Conservation (phyloP, 2,113 vertebrate genomes). For the Passer domesticus region DNA sequence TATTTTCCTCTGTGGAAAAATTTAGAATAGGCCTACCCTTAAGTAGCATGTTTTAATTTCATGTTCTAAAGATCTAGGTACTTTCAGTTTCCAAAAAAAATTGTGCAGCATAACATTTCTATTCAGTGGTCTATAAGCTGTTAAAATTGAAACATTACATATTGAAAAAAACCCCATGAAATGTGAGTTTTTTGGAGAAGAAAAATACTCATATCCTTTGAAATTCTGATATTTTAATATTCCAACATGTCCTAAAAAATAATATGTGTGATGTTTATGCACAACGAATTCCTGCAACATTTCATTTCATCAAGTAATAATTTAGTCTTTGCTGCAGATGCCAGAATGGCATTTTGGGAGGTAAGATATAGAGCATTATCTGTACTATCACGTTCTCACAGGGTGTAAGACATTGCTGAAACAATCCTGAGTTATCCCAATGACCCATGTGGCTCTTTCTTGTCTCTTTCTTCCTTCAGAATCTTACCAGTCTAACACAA, state of each 20-base stretch:
- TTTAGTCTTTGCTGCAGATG: neutral
- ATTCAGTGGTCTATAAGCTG: neutral
- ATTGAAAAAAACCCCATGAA: neutral
- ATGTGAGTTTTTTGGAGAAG: neutral
- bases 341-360: neutral
- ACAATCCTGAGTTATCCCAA: neutral
- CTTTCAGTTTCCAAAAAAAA: neutral
- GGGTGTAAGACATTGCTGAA: neutral
- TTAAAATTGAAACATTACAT: neutral
- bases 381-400: neutral
- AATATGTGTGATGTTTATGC: neutral
- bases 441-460: neutral
- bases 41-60: neutral
- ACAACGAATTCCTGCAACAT: neutral
- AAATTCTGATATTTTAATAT: neutral
- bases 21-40: neutral
- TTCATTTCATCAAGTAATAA: neutral
- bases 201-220: neutral
- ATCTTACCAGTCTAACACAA: neutral
- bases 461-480: neutral
- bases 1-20: neutral
- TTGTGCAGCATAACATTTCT: neutral
- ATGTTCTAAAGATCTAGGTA: neutral
- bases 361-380: fast-evolving
- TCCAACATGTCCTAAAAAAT: neutral